Percentiles rank a stretch among this genome's conserved stretches.
phyloP scores from a whole-genome alignment of 2,113 vertebrate species.

The Triplophysa tibetana region DNA sequence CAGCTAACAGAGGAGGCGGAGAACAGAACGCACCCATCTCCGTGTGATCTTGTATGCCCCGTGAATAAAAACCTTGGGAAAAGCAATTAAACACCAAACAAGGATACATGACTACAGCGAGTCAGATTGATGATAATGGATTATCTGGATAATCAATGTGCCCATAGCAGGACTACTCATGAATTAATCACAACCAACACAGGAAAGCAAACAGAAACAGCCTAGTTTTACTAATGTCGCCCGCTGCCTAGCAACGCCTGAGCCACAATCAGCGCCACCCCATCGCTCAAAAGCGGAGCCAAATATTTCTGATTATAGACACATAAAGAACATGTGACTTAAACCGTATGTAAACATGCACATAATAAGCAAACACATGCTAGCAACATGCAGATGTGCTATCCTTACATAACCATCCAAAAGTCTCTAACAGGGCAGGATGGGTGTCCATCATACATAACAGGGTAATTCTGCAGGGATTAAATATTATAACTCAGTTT shows the following conservation, averaged over 20 bases:
- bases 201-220: slow-evolving; percentile 61
- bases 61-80: slow-evolving; percentile 59
- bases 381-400: background rate
- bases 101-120: slow-evolving; percentile 67
- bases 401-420: background rate
- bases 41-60: slow-evolving; percentile 50
- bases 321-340: slow-evolving; percentile 7
- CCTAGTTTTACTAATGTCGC: slow-evolving; percentile 53
- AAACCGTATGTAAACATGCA: slow-evolving; percentile 28
- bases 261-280: slow-evolving; percentile 32
- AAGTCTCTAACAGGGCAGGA: background rate
- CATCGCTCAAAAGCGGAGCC: slow-evolving; percentile 37
- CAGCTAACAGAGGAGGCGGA: slow-evolving; percentile 37
- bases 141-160: slow-evolving; percentile 73
- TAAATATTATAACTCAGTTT: too few species aligned
- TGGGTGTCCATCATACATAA: background rate
- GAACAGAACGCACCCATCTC: slow-evolving; percentile 31
- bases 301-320: slow-evolving; percentile 32
- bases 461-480: too few species aligned
- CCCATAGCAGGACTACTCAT: slow-evolving; percentile 65
- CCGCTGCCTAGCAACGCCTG: slow-evolving; percentile 49
- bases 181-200: slow-evolving; percentile 66
- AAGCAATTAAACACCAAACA: slow-evolving; percentile 65
- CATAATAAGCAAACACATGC: slow-evolving; percentile 14
- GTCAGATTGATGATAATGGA: slow-evolving; percentile 72